phyloP scores from a whole-genome alignment of 2,113 vertebrate genomes.

The Balaenoptera acutorostrata region DNA sequence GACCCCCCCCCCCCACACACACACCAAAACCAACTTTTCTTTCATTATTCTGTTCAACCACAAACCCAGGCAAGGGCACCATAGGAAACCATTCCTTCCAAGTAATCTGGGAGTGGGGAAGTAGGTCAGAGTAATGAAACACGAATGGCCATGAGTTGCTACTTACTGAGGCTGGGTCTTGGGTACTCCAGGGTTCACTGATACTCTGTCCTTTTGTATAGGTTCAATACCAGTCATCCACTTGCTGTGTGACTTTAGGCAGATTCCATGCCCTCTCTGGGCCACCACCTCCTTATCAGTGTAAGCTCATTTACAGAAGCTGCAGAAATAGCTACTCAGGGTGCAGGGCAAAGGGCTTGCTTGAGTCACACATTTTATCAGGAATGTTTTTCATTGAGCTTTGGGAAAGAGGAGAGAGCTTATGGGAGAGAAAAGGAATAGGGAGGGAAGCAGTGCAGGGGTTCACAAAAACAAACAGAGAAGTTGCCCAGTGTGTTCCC shows the following conservation, averaged over 20 bases:
- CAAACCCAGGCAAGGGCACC: background rate
- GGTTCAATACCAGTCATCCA: background rate
- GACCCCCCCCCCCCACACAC: too few species aligned
- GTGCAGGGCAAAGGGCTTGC: background rate
- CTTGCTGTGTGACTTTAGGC: background rate
- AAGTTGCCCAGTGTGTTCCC: background rate
- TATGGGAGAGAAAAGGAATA: background rate
- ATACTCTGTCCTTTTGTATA: background rate
- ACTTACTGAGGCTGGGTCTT: background rate
- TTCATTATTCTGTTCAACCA: background rate
- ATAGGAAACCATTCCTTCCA: background rate
- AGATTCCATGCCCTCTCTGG: background rate
- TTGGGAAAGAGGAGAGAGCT: background rate
- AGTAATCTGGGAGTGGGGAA: background rate
- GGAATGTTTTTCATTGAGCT: background rate
- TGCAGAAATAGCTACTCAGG: background rate
- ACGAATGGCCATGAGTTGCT: background rate
- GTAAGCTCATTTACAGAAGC: background rate
- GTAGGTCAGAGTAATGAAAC: background rate
- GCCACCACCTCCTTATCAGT: background rate
- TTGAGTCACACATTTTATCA: background rate
- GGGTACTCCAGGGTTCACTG: background rate
- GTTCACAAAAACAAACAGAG: background rate
- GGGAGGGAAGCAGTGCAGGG: rapidly evolving
- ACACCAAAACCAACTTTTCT: background rate